Percentiles rank a stretch among this genome's conserved stretches.
Evolutionary conservation across 2,888 invertebrate genomes (phyloP).

Genomic region (Pandemis heparana): DNA sequence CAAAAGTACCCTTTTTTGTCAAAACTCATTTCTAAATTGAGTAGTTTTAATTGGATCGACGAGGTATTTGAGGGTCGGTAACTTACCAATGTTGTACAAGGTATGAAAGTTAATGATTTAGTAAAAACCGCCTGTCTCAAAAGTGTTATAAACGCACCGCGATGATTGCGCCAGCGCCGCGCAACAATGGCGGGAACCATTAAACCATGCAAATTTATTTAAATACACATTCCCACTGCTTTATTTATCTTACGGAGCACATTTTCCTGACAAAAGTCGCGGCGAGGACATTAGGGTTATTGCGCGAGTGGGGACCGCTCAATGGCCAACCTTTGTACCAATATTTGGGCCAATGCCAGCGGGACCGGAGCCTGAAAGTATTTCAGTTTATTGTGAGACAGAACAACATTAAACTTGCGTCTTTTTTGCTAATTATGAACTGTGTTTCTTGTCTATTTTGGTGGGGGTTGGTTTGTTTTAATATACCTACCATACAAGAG

Average conservation of each 20-base stretch:
- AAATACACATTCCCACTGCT: constrained; percentile 45
- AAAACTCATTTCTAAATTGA: too few relatives aligned
- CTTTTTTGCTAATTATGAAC: neutral
- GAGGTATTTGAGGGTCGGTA: too few relatives aligned
- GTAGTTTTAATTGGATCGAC: too few relatives aligned
- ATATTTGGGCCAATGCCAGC: constrained; percentile 38
- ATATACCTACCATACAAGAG: too few relatives aligned
- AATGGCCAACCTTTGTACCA: constrained; percentile 5
- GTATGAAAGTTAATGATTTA: constrained; percentile 19
- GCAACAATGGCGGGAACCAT: constrained; percentile 36
- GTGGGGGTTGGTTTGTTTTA: too few relatives aligned
- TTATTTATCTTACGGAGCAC: constrained; percentile 17
- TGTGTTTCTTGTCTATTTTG: neutral
- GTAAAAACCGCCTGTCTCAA: constrained; percentile 25
- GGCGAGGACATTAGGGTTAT: constrained; percentile 21
- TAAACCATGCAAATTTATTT: constrained; percentile 50
- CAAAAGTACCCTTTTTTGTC: too few relatives aligned
- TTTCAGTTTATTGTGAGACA: neutral
- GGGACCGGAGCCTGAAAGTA: constrained; percentile 15
- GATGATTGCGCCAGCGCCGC: constrained; percentile 24
- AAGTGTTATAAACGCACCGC: constrained; percentile 33
- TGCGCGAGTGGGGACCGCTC: constrained; percentile 1
- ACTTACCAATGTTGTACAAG: neutral
- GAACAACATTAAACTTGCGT: neutral
- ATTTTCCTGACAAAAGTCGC: constrained; percentile 28